Evolutionary conservation across 64 coral and sea anemone genomes (phyloP).

Genomic region (Dendrophyllia cribrosa): DNA sequence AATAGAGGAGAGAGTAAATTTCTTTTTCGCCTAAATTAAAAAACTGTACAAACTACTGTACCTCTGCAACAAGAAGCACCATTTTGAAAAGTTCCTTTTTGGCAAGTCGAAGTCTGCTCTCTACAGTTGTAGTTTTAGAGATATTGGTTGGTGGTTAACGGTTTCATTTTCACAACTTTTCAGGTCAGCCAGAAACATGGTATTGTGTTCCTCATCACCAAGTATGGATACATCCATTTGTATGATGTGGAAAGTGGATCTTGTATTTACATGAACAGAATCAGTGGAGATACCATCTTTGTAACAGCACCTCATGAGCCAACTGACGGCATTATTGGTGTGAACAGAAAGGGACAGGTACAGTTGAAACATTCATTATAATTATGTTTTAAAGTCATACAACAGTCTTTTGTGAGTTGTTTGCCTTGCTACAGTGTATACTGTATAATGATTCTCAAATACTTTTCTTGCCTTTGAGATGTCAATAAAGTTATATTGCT

Average conservation of each 20-base stretch:
- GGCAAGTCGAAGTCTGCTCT: no score
- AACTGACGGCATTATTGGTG: conserved; percentile 98
- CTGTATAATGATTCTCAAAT: no score
- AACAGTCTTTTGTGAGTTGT: no score
- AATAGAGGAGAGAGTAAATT: no score
- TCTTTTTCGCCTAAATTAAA: no score
- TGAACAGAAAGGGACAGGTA: conserved; percentile 99
- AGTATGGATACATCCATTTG: conserved; percentile 98
- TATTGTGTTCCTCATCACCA: conserved; percentile 96
- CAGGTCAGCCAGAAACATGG: conserved; percentile 98
- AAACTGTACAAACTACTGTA: no score
- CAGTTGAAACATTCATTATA: background rate
- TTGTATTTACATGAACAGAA: conserved; percentile 99
- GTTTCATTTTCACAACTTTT: background rate
- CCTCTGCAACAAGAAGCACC: no score
- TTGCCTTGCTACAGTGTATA: no score
- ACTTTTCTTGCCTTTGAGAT: no score
- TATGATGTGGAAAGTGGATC: conserved; percentile 95
- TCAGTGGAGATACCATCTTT: conserved; percentile 99
- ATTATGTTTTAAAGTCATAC: background rate
- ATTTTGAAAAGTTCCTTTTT: no score
- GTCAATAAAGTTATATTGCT: no score
- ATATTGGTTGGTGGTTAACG: background rate
- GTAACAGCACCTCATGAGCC: conserved; percentile 99
- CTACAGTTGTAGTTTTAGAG: no score